Conservation (phyloP, 2,113 vertebrate species). For the Puffinus mauretanicus region DNA sequence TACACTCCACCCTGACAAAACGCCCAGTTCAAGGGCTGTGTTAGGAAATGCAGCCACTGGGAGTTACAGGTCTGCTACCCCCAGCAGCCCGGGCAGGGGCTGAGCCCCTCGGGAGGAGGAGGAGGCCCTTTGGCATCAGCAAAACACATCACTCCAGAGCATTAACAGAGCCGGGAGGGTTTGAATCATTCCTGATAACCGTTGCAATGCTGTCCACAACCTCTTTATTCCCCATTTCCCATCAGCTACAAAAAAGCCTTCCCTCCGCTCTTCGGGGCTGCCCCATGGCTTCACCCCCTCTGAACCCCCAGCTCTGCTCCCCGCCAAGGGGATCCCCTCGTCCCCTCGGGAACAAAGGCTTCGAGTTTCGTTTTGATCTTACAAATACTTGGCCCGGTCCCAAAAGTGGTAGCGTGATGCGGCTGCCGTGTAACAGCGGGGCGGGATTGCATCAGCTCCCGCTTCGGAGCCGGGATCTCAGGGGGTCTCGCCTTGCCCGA, state of each 20-base stretch:
- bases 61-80: neutral
- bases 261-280: neutral
- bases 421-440: neutral
- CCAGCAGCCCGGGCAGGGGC: neutral
- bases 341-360: neutral
- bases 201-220: rapidly evolving
- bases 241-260: neutral
- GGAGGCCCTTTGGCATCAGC: neutral
- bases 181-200: neutral
- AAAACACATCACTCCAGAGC: neutral
- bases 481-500: neutral
- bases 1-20: neutral
- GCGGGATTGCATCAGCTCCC: neutral
- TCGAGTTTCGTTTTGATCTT: neutral
- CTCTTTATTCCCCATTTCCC: neutral
- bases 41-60: neutral
- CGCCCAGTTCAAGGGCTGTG: neutral
- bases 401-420: neutral
- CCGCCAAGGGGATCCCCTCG: neutral
- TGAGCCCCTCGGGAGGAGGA: neutral
- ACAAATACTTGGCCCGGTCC: neutral
- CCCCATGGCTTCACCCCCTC: no score
- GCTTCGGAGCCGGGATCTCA: neutral
- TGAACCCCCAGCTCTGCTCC: neutral
- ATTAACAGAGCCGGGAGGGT: rapidly evolving